phyloP scores from a whole-genome alignment of 2,797 vertebrate species.

The Pterois miles region DNA sequence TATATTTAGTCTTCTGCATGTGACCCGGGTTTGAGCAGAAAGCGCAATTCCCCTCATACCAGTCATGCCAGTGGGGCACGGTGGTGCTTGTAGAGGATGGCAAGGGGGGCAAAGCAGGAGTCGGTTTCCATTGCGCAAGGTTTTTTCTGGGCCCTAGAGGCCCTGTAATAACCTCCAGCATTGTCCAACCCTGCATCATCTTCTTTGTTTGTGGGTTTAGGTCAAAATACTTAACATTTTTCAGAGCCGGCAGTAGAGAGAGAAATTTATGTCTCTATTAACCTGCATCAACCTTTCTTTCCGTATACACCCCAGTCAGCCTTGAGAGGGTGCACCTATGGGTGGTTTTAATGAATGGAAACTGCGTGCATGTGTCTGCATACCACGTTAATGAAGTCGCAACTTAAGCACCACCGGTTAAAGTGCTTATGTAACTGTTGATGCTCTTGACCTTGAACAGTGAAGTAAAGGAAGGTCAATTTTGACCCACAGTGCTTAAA shows the following conservation, averaged over 20 bases:
- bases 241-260: background rate
- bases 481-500: constrained; percentile 8
- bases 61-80: constrained; percentile 45
- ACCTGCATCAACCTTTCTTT: background rate
- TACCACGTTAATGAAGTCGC: background rate
- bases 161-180: background rate
- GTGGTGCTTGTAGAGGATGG: constrained; percentile 25
- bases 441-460: constrained; percentile 9
- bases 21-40: constrained; percentile 68
- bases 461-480: constrained; percentile 11
- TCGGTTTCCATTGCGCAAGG: constrained; percentile 64
- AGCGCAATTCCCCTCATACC: constrained; percentile 65
- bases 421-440: constrained; percentile 26
- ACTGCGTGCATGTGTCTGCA: background rate
- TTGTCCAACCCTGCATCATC: background rate
- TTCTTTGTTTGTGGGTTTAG: background rate
- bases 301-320: background rate
- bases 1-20: constrained; percentile 76
- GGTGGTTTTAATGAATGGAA: constrained; percentile 19
- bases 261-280: background rate
- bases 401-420: constrained; percentile 1
- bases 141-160: constrained; percentile 35
- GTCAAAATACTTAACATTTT: background rate
- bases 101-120: background rate
- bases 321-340: background rate